Evolutionary conservation across 1,140 invertebrate genomes (phyloP).

Genomic region (Hyles vespertilio): DNA sequence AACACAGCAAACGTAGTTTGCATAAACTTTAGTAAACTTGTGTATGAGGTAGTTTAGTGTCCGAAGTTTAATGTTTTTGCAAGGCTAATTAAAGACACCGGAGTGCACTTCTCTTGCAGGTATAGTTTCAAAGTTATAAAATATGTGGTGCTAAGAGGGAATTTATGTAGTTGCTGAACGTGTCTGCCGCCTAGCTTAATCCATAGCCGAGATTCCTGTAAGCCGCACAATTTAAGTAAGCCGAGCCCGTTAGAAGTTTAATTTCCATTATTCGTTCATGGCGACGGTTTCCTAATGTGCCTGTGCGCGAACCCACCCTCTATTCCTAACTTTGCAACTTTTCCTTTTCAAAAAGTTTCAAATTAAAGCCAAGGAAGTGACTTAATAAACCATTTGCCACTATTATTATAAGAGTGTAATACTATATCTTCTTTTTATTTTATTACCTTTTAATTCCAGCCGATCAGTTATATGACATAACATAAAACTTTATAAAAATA

Average conservation of each 20-base stretch:
- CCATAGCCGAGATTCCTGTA: conserved; percentile 35
- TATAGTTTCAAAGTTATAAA: not conserved
- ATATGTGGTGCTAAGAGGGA: conserved; percentile 28
- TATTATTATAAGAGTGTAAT: conserved; percentile 10
- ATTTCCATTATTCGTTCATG: conserved; percentile 41
- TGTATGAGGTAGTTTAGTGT: too few relatives aligned
- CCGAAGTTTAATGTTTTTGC: too few relatives aligned
- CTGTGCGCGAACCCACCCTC: conserved; percentile 25
- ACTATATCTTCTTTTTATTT: not conserved
- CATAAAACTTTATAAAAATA: too few relatives aligned
- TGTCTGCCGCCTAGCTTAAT: conserved; percentile 36
- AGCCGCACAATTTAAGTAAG: conserved; percentile 50
- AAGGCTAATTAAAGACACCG: too few relatives aligned
- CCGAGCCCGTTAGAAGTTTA: conserved; percentile 40
- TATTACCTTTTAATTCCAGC: too few relatives aligned
- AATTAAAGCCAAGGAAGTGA: conserved; percentile 28
- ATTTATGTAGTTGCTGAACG: conserved; percentile 45
- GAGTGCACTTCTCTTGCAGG: too few relatives aligned
- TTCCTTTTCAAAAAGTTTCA: conserved; percentile 32
- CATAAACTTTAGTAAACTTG: too few relatives aligned
- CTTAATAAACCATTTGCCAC: conserved; percentile 19
- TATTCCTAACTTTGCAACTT: conserved; percentile 28
- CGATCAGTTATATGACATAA: too few relatives aligned
- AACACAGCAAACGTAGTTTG: too few relatives aligned
- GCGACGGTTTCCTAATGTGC: conserved; percentile 31